Evolutionary conservation across 2,888 invertebrate genomes (phyloP), one percentile per base, ranked within the genome.

Genomic region (Phytoseiulus persimilis): DNA sequence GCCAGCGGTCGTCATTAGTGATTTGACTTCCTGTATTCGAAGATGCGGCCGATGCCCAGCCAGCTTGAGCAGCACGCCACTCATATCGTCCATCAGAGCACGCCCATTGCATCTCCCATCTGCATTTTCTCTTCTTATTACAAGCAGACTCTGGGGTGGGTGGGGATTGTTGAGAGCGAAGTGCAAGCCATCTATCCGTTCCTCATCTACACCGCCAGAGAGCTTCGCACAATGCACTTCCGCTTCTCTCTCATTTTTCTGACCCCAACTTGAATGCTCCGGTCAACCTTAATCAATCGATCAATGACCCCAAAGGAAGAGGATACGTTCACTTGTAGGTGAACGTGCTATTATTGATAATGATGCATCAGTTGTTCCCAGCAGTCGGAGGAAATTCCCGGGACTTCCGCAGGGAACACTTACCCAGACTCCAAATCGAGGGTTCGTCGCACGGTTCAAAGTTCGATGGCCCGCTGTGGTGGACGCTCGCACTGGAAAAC

Each of bases 1-100:
- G 65, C 65, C 65, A 65, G 18, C 18, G 65, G 65, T 65, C 65
- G 65, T 65, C 65, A 65, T 65, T 65, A 65, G 65, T 65, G 65
- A 65, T 65, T 65, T 65, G 65, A 65, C 65, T 65, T 65, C 65
- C 65, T 65, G 65, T 65, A 65, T 65, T 65, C 65, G 65, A 65
- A 65, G 65, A 65, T 65, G 65, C 65, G 28, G 65, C 65, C 3
- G 39, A 6, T 14, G 14, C 65, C 65, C 65, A 23, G 18, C 1
- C 65, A 65, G 65, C 65, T 65, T 65, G 1, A 65, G 9, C 65
- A 28, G 65, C 65, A 65, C 65, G 18, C 65, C 65, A 65, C 65
- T 65, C 65, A 65, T 65, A 65, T 65, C 65, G 65, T 65, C 65
- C 65, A 65, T 65, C 65, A 65, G 65, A 65, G 65, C 65, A 65